These are phyloP conservation scores for Paratilapia polleni DNA, from an alignment of 2,113 vertebrate genomes.

Conservation along the genomic window DNA sequence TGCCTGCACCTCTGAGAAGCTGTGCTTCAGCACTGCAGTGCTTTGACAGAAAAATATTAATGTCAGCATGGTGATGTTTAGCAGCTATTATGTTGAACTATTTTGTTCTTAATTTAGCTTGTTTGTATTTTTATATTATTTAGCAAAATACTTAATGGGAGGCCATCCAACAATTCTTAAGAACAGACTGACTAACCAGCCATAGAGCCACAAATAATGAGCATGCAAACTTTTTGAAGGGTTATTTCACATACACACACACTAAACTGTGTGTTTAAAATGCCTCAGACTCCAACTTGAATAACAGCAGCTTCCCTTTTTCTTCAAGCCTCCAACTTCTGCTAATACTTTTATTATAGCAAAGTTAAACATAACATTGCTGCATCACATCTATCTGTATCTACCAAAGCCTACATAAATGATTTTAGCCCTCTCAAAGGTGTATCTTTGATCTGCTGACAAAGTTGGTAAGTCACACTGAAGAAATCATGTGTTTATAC, in stretches of 20 bases:
- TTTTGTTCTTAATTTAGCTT: background rate
- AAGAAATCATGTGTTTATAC: too few species aligned
- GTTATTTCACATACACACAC: background rate
- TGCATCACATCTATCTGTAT: background rate
- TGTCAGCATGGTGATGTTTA: background rate
- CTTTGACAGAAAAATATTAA: constrained; percentile 28
- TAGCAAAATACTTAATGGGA: background rate
- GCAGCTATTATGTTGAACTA: background rate
- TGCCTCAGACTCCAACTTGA: background rate
- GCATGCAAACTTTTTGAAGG: background rate
- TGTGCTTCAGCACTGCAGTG: background rate
- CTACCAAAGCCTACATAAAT: background rate
- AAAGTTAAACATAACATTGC: background rate
- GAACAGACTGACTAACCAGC: background rate
- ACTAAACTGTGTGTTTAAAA: background rate
- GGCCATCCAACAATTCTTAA: background rate
- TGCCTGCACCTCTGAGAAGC: background rate
- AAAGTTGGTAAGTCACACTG: background rate
- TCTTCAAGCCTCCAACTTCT: background rate
- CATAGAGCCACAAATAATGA: background rate
- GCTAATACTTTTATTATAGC: background rate
- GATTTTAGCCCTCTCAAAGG: background rate
- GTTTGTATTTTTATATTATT: background rate
- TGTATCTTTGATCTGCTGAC: background rate
- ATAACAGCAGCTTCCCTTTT: background rate